These are phyloP conservation scores for Charadrius vociferus DNA, from an alignment of 2,113 vertebrate species.

Conservation along the genomic window DNA sequence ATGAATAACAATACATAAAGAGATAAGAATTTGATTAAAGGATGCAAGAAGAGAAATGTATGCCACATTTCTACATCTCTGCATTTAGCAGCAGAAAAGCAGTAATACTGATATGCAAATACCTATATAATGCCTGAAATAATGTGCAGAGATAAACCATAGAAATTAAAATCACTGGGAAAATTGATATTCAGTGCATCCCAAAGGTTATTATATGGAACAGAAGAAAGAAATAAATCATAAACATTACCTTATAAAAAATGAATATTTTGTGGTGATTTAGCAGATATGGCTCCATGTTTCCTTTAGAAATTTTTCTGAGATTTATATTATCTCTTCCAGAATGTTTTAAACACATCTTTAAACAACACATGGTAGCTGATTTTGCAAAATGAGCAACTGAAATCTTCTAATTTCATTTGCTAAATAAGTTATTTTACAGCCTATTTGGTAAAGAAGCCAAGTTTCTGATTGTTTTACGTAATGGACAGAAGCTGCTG, in stretches of 20 bases:
- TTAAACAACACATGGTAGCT: constrained; percentile 26
- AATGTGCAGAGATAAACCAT: constrained; percentile 26
- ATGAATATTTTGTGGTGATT: constrained; percentile 42
- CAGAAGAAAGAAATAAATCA: constrained; percentile 27
- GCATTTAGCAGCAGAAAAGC: not conserved
- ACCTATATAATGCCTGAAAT: constrained; percentile 42
- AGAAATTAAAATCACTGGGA: constrained; percentile 60
- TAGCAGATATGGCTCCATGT: not conserved
- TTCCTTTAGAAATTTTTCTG: constrained; percentile 39
- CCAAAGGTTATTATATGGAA: constrained; percentile 44
- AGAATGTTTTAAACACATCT: constrained; percentile 59
- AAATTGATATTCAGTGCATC: constrained; percentile 38
- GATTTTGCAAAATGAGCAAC: constrained; percentile 57
- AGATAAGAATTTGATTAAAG: not conserved
- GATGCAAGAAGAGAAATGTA: not conserved
- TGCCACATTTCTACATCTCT: not conserved
- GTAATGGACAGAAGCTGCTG: constrained; percentile 42
- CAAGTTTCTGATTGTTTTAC: constrained; percentile 56
- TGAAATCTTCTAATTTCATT: constrained; percentile 57
- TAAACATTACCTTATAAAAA: constrained; percentile 39
- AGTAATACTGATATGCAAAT: constrained; percentile 55
- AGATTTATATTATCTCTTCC: constrained; percentile 35
- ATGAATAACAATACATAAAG: not conserved
- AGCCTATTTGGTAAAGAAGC: constrained; percentile 38
- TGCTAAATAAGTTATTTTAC: constrained; percentile 60